These are phyloP conservation scores for Lapara coniferarum DNA, from an alignment of 2,888 invertebrate species.

Conservation along the genomic window DNA sequence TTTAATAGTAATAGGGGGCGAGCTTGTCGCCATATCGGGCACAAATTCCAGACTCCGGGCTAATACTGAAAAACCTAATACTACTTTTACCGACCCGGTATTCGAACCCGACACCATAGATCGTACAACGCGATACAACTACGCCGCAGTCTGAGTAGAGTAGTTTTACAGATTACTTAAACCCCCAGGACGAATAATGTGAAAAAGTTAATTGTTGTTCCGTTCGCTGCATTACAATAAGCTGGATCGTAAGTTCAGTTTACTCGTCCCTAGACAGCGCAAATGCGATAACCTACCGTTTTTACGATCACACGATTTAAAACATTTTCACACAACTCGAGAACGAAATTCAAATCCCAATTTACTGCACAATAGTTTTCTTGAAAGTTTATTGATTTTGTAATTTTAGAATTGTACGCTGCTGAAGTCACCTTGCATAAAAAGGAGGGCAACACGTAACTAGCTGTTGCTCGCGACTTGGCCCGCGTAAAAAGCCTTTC, in stretches of 20 bases:
- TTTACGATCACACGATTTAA: slow-evolving; percentile 4
- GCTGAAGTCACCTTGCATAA: not conserved
- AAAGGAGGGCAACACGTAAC: too few relatives aligned
- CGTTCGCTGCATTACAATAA: not conserved
- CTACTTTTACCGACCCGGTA: too few relatives aligned
- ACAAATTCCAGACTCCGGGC: too few relatives aligned
- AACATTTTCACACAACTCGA: slow-evolving; percentile 9
- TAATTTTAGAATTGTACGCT: not conserved
- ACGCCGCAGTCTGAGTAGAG: too few relatives aligned
- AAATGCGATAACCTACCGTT: slow-evolving; percentile 10
- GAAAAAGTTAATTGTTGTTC: not conserved
- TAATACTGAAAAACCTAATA: too few relatives aligned
- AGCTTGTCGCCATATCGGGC: too few relatives aligned
- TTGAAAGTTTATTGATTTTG: not conserved
- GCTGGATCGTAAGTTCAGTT: slow-evolving; percentile 11
- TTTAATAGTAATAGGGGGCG: too few relatives aligned
- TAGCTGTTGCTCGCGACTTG: too few relatives aligned
- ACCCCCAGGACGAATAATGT: not conserved
- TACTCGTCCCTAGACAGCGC: slow-evolving; percentile 7
- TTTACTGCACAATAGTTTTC: slow-evolving; percentile 9
- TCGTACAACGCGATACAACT: too few relatives aligned
- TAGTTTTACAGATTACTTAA: too few relatives aligned
- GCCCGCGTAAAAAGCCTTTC: too few relatives aligned
- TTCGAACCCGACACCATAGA: too few relatives aligned
- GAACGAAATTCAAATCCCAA: slow-evolving; percentile 8